Evolutionary conservation across 1,140 invertebrate genomes (phyloP).

Genomic region (Planococcus citri): DNA sequence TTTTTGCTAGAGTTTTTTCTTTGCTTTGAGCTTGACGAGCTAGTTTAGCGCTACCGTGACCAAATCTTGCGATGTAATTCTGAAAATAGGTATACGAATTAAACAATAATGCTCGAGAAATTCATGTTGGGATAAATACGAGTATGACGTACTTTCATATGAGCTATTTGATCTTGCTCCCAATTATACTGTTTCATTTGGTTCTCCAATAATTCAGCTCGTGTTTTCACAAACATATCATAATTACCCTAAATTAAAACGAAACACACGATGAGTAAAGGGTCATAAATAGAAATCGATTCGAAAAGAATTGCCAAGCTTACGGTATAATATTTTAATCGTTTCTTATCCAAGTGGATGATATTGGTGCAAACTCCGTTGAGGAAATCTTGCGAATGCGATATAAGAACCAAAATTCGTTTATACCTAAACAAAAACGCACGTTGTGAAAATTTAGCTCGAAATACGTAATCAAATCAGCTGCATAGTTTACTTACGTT

Average conservation of each 20-base stretch:
- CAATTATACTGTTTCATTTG: constrained; percentile 99
- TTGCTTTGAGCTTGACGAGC: constrained; percentile 98
- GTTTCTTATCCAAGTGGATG: constrained; percentile 86
- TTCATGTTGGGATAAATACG: background rate
- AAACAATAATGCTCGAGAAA: background rate
- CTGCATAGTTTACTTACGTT: constrained; percentile 43
- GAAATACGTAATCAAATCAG: background rate
- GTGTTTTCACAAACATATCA: constrained; percentile 84
- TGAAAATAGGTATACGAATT: constrained; percentile 35
- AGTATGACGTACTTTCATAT: constrained; percentile 74
- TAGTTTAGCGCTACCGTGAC: constrained; percentile 96
- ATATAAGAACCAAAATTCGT: constrained; percentile 94
- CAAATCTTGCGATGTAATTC: constrained; percentile 98
- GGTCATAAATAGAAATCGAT: background rate
- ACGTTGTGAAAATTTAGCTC: too few relatives aligned
- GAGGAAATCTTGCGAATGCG: constrained; percentile 98
- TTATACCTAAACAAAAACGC: constrained; percentile 55
- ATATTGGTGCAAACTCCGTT: constrained; percentile 99
- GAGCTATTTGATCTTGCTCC: constrained; percentile 98
- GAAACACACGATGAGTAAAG: background rate
- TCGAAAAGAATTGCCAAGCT: constrained; percentile 33
- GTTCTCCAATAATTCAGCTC: constrained; percentile 91
- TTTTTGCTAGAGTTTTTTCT: constrained; percentile 97
- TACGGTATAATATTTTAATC: constrained; percentile 89
- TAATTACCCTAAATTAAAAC: constrained; percentile 60